Evolutionary conservation across 2,797 vertebrate species (phyloP), one percentile per base, ranked within the genome.

Genomic region (Channa striata): DNA sequence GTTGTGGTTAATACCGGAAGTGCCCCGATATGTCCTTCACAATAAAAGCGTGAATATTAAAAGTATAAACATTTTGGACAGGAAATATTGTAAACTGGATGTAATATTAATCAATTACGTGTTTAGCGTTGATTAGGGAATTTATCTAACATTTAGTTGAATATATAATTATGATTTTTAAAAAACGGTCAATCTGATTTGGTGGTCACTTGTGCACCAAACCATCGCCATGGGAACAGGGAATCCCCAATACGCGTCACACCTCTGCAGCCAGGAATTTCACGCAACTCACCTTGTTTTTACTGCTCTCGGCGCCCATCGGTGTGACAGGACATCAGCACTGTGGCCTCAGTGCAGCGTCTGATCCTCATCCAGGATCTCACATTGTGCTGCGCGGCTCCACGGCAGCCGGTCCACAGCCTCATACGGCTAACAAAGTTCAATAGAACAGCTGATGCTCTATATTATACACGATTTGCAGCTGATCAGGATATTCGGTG

Each of bases 231-330:
- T 76, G 85, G 88, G 83, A 81, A 83, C 78, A 48, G 79, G 75
- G 71, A 68, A 44, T 20, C 60, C 65, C 62, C 30, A 2, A 49
- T 19, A 25, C 74, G 80, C 70, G 80, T 87, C 75, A 89, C 77
- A 80, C 74, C 48, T 62, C 5, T 33, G 70, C 72, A 81, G 65
- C 33, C 57, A 47, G 46, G 58, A 61, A 8, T 56, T 42, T 36
- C 33, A 44, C 51, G 53, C 11, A 67, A 82, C 89, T 87, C 71
- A 95, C 93, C 93, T 92, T 91, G 77, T 40, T 83, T 85, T 91
- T 94, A 74, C 92, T 94, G 65, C 79, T 87, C 81, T 93, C 90
- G 83, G 89, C 82, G 68, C 93, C 94, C 94, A 95, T 95, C 70
- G 79, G 72, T 53, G 67, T 60, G 75, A 72, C 78, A 51, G 68